A percentile compares a stretch with the other conserved stretches of the same genome.
These are phyloP conservation scores for Aphidoletes aphidimyza DNA, from an alignment of 2,888 invertebrate genomes.

Conservation along the genomic window DNA sequence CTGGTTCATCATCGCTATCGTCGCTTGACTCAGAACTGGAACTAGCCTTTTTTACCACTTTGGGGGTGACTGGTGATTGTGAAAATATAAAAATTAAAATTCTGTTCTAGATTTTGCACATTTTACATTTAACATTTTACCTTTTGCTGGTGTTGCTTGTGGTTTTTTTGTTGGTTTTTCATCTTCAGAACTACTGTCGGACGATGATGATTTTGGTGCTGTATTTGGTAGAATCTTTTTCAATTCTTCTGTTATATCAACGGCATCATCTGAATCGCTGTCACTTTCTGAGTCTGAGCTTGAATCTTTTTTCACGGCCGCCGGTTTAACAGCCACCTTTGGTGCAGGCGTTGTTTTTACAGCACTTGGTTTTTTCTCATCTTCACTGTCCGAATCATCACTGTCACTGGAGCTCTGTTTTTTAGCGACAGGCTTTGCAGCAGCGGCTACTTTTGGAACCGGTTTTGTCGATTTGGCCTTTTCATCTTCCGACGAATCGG, in stretches of 20 bases:
- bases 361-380: conserved; percentile 59
- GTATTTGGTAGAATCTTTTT: conserved; percentile 55
- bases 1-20: conserved; percentile 65
- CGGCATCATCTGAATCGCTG: conserved; percentile 63
- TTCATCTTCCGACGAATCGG: neutral
- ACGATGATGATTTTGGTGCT: conserved; percentile 62
- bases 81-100: neutral
- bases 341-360: neutral
- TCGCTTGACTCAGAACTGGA: conserved; percentile 63
- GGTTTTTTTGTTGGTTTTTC: conserved; percentile 60
- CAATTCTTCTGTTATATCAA: conserved; percentile 60
- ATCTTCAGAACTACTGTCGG: conserved; percentile 63
- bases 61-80: neutral
- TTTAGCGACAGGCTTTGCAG: conserved; percentile 58
- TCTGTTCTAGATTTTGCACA: neutral
- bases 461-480: neutral
- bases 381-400: conserved; percentile 58
- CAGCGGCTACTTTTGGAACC: neutral
- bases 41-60: conserved; percentile 61
- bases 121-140: conserved; percentile 25
- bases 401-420: neutral
- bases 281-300: conserved; percentile 64
- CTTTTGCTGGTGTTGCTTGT: conserved; percentile 58
- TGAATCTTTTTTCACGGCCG: conserved; percentile 63
- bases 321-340: neutral